These are phyloP conservation scores for Rostratula benghalensis DNA, from an alignment of 2,113 vertebrate species.

Conservation along the genomic window DNA sequence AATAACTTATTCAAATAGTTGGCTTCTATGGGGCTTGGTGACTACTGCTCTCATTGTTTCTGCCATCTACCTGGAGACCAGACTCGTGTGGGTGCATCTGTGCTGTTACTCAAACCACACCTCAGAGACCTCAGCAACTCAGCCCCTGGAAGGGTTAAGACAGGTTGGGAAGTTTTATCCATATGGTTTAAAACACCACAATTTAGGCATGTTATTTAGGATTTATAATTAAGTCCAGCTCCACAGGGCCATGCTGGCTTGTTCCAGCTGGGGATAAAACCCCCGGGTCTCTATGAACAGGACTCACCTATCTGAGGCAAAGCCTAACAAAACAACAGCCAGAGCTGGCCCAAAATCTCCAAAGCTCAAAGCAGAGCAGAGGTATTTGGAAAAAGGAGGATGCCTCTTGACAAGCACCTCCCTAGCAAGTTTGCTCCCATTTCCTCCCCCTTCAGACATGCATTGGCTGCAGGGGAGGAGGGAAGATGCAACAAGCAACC, in stretches of 20 bases:
- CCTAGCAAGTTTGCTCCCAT: fast-evolving
- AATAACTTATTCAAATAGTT: not conserved
- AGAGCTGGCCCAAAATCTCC: not conserved
- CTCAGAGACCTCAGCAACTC: not conserved
- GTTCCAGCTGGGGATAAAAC: not conserved
- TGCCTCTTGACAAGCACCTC: not conserved
- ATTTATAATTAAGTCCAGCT: not conserved
- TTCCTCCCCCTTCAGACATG: fast-evolving
- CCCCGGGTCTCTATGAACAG: fast-evolving
- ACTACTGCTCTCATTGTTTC: not conserved
- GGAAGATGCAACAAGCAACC: fast-evolving
- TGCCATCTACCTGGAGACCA: not conserved
- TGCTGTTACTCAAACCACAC: not conserved
- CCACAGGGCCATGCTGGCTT: not conserved
- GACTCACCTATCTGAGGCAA: fast-evolving
- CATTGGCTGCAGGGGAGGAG: not conserved
- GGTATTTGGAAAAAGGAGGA: not conserved
- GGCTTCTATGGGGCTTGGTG: not conserved
- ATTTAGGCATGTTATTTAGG: not conserved
- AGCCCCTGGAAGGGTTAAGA: not conserved
- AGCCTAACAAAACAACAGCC: fast-evolving
- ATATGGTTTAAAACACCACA: not conserved
- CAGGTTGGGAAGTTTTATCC: not conserved
- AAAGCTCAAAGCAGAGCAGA: not conserved
- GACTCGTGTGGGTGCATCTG: fast-evolving